phyloP scores from a whole-genome alignment of 53 echinoderm and acorn worm genomes.

The Holothuria scabra region DNA sequence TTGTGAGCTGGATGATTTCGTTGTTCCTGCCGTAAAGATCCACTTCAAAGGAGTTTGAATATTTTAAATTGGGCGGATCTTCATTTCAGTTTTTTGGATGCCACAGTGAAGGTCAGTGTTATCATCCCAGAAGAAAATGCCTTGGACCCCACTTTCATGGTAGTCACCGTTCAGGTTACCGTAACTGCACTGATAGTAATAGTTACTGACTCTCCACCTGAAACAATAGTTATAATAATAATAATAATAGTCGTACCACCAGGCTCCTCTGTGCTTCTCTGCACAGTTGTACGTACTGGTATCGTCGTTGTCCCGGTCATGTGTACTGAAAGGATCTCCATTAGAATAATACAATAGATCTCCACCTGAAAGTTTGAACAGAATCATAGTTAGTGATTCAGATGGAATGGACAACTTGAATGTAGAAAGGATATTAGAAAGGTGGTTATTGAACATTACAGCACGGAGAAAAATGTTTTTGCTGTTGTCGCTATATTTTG shows the following conservation, averaged over 20 bases:
- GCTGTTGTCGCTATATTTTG: no score
- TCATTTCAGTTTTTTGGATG: not conserved
- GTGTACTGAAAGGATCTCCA: constrained; percentile 6
- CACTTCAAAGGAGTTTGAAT: no score
- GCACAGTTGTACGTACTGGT: constrained; percentile 2
- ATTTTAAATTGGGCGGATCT: constrained; percentile 2
- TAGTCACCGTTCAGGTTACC: constrained; percentile 10
- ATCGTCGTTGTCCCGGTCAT: constrained; percentile 30
- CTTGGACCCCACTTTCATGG: not conserved
- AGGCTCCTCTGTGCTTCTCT: constrained; percentile 12
- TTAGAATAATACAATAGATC: not conserved
- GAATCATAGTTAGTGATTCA: no score
- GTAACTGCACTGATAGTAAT: not conserved
- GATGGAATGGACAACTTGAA: no score
- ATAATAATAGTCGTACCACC: constrained; percentile 18
- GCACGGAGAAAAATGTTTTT: no score
- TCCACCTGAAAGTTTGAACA: constrained; percentile 9
- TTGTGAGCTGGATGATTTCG: no score
- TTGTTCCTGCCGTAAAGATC: no score
- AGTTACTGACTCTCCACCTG: not conserved
- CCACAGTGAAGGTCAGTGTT: not conserved
- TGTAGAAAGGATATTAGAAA: no score
- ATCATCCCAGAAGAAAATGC: not conserved
- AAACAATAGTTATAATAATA: not conserved
- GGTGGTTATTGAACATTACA: no score